phyloP scores from a whole-genome alignment of 2,888 invertebrate species.

The Drosophila austrosaltans region DNA sequence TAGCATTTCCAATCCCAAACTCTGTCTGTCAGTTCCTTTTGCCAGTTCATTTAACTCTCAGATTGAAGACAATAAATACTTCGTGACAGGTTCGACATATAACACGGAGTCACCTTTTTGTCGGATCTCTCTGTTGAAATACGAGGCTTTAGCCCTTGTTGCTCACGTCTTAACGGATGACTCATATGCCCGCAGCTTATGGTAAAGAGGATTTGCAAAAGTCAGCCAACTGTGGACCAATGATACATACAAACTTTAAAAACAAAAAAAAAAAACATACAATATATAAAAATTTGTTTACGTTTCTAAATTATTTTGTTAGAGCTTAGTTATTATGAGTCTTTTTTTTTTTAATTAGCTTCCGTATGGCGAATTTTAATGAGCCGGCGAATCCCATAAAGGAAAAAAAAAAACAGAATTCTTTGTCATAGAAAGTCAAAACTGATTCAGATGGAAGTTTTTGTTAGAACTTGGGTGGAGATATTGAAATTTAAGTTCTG shows the following conservation, averaged over 20 bases:
- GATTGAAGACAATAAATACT: conserved; percentile 11
- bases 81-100: background rate
- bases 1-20: background rate
- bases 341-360: conserved; percentile 65
- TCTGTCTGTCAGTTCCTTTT: background rate
- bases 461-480: background rate
- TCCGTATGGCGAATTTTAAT: conserved; percentile 67
- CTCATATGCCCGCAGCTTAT: conserved; percentile 19
- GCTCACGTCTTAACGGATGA: conserved; percentile 37
- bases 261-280: too few relatives aligned
- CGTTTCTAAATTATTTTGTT: conserved; percentile 38
- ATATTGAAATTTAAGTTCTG: conserved; percentile 8
- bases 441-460: conserved; percentile 10
- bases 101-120: background rate
- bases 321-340: conserved; percentile 52
- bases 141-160: conserved; percentile 25
- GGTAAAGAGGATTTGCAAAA: conserved; percentile 17
- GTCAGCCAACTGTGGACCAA: conserved; percentile 44
- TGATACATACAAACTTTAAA: background rate
- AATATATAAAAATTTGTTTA: conserved; percentile 48
- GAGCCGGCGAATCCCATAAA: conserved; percentile 41
- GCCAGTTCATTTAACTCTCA: conserved; percentile 4
- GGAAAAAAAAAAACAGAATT: conserved; percentile 1
- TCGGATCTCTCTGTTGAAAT: conserved; percentile 21
- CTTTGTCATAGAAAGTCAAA: conserved; percentile 59